These are phyloP conservation scores for Ferdinandea cuprea DNA, from an alignment of 2,888 invertebrate species.

Conservation along the genomic window DNA sequence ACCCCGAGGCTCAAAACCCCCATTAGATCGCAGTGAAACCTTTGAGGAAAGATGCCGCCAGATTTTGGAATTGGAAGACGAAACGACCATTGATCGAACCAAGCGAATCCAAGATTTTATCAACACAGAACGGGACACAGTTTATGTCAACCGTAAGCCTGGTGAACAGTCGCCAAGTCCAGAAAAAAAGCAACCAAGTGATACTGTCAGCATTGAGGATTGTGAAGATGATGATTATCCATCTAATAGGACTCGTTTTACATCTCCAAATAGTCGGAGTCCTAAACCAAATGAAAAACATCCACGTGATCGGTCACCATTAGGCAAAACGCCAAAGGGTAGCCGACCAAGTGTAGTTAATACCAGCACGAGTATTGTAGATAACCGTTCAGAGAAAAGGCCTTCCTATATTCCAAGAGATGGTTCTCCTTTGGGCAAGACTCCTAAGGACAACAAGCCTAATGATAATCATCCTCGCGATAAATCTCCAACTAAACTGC, in stretches of 20 bases:
- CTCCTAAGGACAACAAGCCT: background rate
- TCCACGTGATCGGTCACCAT: slow-evolving; percentile 31
- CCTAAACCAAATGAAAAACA: background rate
- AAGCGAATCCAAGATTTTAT: slow-evolving; percentile 60
- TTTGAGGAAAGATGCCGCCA: slow-evolving; percentile 89
- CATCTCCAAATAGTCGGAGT: slow-evolving; percentile 25
- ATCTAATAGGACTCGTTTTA: slow-evolving; percentile 7
- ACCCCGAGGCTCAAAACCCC: slow-evolving; percentile 84
- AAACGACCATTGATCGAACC: slow-evolving; percentile 76
- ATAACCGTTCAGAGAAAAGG: background rate
- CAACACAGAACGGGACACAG: slow-evolving; percentile 56
- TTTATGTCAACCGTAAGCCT: slow-evolving; percentile 26
- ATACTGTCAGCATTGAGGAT: slow-evolving; percentile 80
- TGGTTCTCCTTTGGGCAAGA: slow-evolving; percentile 21
- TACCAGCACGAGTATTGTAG: background rate
- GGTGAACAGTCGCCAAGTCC: slow-evolving; percentile 18
- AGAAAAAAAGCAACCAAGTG: slow-evolving; percentile 27
- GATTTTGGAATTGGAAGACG: slow-evolving; percentile 86
- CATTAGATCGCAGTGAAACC: slow-evolving; percentile 87
- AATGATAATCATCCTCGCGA: slow-evolving; percentile 1
- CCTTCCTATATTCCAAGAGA: background rate
- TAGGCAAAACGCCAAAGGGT: slow-evolving; percentile 7
- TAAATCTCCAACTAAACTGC: slow-evolving; percentile 30
- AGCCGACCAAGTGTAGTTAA: background rate
- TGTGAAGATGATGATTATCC: slow-evolving; percentile 79